Evolutionary conservation across 2,113 vertebrate genomes (phyloP).

Genomic region (Stigmatopora argus): DNA sequence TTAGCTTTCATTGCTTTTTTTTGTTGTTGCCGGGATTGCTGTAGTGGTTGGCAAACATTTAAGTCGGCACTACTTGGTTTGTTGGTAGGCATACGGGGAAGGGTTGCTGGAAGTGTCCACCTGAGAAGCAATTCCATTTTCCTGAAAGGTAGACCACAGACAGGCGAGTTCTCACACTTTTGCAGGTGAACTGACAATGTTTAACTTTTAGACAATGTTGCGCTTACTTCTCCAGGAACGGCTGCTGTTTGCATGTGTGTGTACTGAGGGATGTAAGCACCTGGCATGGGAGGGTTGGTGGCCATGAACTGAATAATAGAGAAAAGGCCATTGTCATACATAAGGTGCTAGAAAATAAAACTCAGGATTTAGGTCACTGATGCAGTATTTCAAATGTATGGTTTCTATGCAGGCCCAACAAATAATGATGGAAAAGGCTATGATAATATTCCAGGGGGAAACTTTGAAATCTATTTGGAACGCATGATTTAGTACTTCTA

Average conservation of each 20-base stretch:
- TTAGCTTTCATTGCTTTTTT: slow-evolving; percentile 83
- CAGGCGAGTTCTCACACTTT: not conserved
- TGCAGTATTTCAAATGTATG: not conserved
- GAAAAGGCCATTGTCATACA: not conserved
- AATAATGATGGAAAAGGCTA: too few relatives aligned
- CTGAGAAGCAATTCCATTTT: slow-evolving; percentile 86
- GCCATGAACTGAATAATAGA: slow-evolving; percentile 83
- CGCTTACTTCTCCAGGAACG: slow-evolving; percentile 84
- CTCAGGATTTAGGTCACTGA: not conserved
- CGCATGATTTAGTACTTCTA: not conserved
- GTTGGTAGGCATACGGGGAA: slow-evolving; percentile 94
- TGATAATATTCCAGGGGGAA: too few relatives aligned
- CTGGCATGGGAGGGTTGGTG: slow-evolving; percentile 88
- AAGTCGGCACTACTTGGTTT: slow-evolving; percentile 91
- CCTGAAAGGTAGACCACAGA: slow-evolving; percentile 68
- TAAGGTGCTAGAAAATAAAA: not conserved
- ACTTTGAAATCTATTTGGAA: not conserved
- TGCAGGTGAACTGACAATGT: not conserved
- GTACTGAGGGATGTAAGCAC: slow-evolving; percentile 91
- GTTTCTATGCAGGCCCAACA: not conserved
- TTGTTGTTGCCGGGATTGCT: slow-evolving; percentile 84
- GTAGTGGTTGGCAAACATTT: slow-evolving; percentile 78
- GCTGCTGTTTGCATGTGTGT: slow-evolving; percentile 84
- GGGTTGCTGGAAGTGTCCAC: slow-evolving; percentile 89
- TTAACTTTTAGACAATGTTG: not conserved